These are phyloP conservation scores for Epinephelus malabaricus DNA, from an alignment of 2,797 vertebrate species.

Conservation along the genomic window DNA sequence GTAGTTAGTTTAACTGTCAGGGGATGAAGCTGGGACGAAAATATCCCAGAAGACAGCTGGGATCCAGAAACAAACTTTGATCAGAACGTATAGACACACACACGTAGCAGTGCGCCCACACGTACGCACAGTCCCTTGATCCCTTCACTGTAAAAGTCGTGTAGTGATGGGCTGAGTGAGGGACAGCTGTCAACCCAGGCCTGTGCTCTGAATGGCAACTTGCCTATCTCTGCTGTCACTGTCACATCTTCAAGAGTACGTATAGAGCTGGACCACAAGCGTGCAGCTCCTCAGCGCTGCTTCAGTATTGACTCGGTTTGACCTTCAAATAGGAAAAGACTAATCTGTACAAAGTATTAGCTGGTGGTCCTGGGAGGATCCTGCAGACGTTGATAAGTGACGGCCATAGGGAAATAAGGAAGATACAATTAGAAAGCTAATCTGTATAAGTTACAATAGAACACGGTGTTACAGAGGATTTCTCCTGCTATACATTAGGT, in stretches of 20 bases:
- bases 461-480: conserved; percentile 32
- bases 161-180: conserved; percentile 40
- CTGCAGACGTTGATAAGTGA: conserved; percentile 54
- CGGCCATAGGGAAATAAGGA: conserved; percentile 42
- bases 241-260: background rate
- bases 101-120: background rate
- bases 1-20: conserved; percentile 53
- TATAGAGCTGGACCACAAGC: conserved; percentile 14
- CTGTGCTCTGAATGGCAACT: conserved; percentile 41
- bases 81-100: background rate
- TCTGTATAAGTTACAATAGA: conserved; percentile 49
- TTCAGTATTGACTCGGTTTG: conserved; percentile 62
- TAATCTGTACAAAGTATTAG: conserved; percentile 55
- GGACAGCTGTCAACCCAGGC: conserved; percentile 65
- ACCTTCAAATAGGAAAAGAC: conserved; percentile 64
- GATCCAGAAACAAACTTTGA: conserved; percentile 16
- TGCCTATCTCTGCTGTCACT: conserved; percentile 38
- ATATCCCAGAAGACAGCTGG: conserved; percentile 30
- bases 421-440: conserved; percentile 35
- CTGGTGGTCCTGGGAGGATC: conserved; percentile 35
- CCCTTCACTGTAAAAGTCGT: conserved; percentile 31
- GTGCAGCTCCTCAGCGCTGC: conserved; percentile 24
- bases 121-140: conserved; percentile 31
- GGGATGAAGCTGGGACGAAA: conserved; percentile 6
- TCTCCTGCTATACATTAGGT: conserved; percentile 18